Evolutionary conservation across 1,140 invertebrate species (phyloP).

Genomic region (Neodiprion pinetum): DNA sequence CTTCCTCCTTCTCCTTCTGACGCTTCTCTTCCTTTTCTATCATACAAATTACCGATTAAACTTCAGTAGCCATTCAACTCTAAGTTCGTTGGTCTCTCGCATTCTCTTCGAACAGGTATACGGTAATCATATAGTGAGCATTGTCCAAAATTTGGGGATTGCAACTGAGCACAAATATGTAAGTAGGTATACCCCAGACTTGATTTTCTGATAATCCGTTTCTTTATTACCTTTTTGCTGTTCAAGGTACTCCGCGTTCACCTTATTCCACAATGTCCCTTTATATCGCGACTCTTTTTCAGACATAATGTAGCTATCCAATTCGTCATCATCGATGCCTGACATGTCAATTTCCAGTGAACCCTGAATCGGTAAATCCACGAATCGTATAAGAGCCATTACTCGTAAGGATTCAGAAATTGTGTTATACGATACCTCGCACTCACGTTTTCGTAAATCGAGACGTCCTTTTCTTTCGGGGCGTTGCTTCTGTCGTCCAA

Average conservation of each 20-base stretch:
- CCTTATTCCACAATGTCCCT: slow-evolving; percentile 81
- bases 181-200: slow-evolving; percentile 17
- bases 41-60: slow-evolving; percentile 37
- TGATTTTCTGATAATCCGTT: slow-evolving; percentile 10
- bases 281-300: slow-evolving; percentile 82
- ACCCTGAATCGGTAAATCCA: background rate
- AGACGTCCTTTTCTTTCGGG: slow-evolving; percentile 30
- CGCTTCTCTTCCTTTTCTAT: slow-evolving; percentile 81
- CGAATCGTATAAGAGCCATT: too few species aligned
- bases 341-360: slow-evolving; percentile 77
- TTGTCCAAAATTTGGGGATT: background rate
- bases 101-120: background rate
- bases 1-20: slow-evolving; percentile 77
- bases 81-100: background rate
- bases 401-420: too few species aligned
- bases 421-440: too few species aligned
- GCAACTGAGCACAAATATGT: slow-evolving; percentile 6
- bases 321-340: slow-evolving; percentile 87
- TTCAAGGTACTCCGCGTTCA: slow-evolving; percentile 84
- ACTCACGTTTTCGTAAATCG: slow-evolving; percentile 48
- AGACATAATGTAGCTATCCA: slow-evolving; percentile 87
- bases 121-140: slow-evolving; percentile 1
- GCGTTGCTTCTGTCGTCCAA: slow-evolving; percentile 30
- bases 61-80: too few species aligned
- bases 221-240: slow-evolving; percentile 74